Evolutionary conservation across 2,797 vertebrate genomes (phyloP).

Genomic region (Galagoides demidoff): DNA sequence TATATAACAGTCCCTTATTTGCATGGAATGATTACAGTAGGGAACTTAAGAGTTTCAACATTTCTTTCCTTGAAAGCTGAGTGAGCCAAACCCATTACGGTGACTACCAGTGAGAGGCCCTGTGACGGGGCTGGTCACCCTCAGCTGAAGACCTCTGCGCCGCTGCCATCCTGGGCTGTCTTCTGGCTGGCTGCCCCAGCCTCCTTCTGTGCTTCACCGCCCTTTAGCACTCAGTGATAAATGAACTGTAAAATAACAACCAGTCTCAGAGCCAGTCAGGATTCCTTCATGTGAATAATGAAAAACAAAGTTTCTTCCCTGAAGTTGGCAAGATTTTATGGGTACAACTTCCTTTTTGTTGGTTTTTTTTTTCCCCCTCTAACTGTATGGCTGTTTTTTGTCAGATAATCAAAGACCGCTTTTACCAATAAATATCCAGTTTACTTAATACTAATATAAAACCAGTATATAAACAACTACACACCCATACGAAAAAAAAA

Average conservation of each 20-base stretch:
- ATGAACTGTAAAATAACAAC: slow-evolving; percentile 12
- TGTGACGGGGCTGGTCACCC: background rate
- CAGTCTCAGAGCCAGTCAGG: background rate
- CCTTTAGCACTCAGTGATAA: slow-evolving; percentile 32
- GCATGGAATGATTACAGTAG: slow-evolving; percentile 1
- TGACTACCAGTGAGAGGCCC: background rate
- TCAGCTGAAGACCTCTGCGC: slow-evolving; percentile 20
- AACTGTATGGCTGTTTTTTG: background rate
- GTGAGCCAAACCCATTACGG: background rate
- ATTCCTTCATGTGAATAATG: background rate
- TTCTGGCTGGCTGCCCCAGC: slow-evolving; percentile 19
- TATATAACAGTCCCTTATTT: background rate
- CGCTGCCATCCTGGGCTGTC: background rate
- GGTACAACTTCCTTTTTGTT: background rate
- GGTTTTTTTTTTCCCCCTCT: background rate
- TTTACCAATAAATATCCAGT: background rate
- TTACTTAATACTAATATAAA: too few species aligned
- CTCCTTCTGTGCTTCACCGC: background rate
- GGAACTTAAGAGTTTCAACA: background rate
- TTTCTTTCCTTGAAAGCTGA: slow-evolving; percentile 10
- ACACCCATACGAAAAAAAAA: too few species aligned
- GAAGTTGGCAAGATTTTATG: slow-evolving; percentile 11
- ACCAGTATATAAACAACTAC: too few species aligned
- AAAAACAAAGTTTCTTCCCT: slow-evolving; percentile 34
- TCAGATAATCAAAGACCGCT: background rate